phyloP scores from a whole-genome alignment of 2,113 vertebrate species.

The Vireo altiloquus region DNA sequence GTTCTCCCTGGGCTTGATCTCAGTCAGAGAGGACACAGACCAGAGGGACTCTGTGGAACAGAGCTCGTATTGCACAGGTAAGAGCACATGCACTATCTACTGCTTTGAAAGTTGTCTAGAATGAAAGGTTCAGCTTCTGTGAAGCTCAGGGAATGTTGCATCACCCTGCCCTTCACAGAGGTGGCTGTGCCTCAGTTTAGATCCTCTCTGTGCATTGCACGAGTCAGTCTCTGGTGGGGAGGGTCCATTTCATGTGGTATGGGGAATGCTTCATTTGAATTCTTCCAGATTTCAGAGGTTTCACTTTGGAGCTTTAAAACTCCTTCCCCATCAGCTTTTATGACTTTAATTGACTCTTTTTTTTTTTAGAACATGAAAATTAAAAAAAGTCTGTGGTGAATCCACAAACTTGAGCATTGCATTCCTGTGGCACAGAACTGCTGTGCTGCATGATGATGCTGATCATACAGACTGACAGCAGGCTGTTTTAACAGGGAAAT shows the following conservation, averaged over 20 bases:
- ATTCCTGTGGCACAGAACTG: slow-evolving; percentile 22
- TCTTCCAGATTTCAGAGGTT: slow-evolving; percentile 17
- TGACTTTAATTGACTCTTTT: background rate
- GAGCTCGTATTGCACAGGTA: background rate
- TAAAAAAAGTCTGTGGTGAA: background rate
- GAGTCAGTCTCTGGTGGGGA: background rate
- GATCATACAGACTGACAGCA: background rate
- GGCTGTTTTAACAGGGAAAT: background rate
- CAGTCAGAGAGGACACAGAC: background rate
- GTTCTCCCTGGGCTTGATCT: background rate
- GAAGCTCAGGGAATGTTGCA: background rate
- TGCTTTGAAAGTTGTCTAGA: background rate
- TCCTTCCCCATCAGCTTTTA: background rate
- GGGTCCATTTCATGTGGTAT: background rate
- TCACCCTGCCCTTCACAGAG: background rate
- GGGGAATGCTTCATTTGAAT: background rate
- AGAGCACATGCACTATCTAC: background rate
- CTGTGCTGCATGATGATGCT: background rate
- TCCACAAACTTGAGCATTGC: background rate
- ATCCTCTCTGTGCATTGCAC: background rate
- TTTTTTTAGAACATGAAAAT: background rate
- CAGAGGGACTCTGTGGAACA: background rate
- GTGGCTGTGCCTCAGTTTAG: background rate
- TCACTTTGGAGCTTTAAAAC: background rate
- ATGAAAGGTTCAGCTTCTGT: background rate